Conservation (phyloP, 1,140 invertebrate species). For the Musca domestica region DNA sequence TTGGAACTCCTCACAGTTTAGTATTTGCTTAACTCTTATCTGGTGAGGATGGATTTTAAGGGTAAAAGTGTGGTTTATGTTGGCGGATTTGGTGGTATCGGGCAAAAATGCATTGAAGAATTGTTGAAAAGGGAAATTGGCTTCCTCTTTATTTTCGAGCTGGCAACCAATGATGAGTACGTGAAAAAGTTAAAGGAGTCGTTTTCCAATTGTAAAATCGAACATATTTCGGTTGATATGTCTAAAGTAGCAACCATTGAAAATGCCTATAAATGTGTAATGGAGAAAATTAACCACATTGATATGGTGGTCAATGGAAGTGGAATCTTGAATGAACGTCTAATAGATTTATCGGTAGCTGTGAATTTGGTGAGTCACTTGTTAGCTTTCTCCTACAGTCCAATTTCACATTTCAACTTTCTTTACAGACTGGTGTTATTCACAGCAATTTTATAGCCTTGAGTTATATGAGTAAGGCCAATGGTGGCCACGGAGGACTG, state of each 20-base stretch:
- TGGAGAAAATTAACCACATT: not conserved
- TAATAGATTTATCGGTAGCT: not conserved
- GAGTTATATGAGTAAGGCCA: slow-evolving; percentile 57
- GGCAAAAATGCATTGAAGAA: slow-evolving; percentile 2
- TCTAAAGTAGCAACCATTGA: not conserved
- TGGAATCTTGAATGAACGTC: slow-evolving; percentile 11
- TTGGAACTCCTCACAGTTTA: too few relatives aligned
- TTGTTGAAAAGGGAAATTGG: not conserved
- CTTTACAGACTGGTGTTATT: slow-evolving; percentile 9
- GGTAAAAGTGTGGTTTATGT: slow-evolving; percentile 41
- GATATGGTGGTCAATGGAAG: slow-evolving; percentile 13
- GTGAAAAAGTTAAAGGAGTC: not conserved
- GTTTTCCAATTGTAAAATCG: not conserved
- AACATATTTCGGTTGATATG: slow-evolving; percentile 3
- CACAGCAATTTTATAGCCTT: slow-evolving; percentile 1
- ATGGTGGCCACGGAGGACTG: slow-evolving; percentile 58
- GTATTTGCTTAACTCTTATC: too few relatives aligned
- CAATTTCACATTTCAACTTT: not conserved
- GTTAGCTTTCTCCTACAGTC: not conserved
- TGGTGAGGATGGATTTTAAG: not conserved
- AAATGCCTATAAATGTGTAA: not conserved
- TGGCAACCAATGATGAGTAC: not conserved
- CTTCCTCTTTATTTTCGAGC: not conserved
- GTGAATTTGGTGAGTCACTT: slow-evolving; percentile 21
- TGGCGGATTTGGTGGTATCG: slow-evolving; percentile 43